Conservation (phyloP, 2,888 invertebrate species). For the Himalopsyche tibetana region DNA sequence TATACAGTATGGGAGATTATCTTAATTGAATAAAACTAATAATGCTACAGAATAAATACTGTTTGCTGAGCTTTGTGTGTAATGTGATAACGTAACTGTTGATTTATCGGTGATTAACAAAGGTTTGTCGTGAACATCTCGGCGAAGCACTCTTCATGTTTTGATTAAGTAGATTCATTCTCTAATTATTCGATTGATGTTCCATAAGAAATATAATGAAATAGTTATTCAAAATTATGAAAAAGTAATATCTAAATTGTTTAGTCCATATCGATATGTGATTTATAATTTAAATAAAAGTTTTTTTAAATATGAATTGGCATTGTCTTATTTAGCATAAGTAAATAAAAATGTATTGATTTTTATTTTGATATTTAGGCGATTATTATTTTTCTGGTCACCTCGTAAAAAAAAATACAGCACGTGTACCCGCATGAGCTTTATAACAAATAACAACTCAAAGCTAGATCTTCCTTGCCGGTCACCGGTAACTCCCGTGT, state of each 20-base stretch:
- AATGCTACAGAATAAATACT: background rate
- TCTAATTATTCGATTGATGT: background rate
- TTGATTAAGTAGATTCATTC: background rate
- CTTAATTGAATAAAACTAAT: too few species aligned
- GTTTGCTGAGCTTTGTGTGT: background rate
- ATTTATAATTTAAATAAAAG: constrained; percentile 38
- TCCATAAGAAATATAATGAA: background rate
- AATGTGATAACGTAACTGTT: background rate
- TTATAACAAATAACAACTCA: too few species aligned
- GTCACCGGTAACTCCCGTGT: too few species aligned
- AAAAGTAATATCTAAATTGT: constrained; percentile 6
- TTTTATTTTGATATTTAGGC: too few species aligned
- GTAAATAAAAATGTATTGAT: too few species aligned
- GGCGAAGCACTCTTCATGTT: background rate
- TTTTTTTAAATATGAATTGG: constrained; percentile 29
- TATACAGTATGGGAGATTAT: background rate
- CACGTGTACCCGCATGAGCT: too few species aligned
- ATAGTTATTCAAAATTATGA: background rate
- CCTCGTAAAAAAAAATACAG: too few species aligned
- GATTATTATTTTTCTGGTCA: too few species aligned
- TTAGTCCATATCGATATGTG: constrained; percentile 31
- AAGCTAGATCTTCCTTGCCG: too few species aligned
- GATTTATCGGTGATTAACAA: background rate
- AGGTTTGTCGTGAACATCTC: background rate
- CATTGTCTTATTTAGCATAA: background rate